Evolutionary conservation across 2,888 invertebrate genomes (phyloP).

Genomic region (Macaria liturata): DNA sequence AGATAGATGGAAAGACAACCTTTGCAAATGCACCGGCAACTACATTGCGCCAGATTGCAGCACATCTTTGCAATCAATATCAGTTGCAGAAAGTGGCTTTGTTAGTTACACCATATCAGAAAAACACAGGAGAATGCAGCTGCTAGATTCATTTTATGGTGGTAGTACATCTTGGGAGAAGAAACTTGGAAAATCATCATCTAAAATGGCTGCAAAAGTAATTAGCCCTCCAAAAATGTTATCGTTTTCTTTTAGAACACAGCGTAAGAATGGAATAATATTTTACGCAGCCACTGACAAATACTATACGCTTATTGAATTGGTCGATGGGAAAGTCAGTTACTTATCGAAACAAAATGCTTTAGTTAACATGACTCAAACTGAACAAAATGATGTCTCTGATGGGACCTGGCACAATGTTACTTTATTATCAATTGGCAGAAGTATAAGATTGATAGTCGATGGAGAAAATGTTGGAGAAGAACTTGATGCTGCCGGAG

Average conservation of each 20-base stretch:
- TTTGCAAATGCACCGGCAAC: constrained; percentile 87
- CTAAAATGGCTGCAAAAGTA: constrained; percentile 59
- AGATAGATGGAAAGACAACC: constrained; percentile 92
- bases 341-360: constrained; percentile 92
- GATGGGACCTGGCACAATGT: constrained; percentile 96
- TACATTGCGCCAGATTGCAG: constrained; percentile 91
- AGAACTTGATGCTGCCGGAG: constrained; percentile 92
- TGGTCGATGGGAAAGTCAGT: constrained; percentile 88
- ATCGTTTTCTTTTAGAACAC: constrained; percentile 92
- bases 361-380: constrained; percentile 92
- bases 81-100: constrained; percentile 89
- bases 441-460: constrained; percentile 88
- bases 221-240: constrained; percentile 87
- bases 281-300: constrained; percentile 94
- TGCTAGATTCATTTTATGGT: constrained; percentile 90
- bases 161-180: constrained; percentile 88
- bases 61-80: constrained; percentile 90
- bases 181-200: constrained; percentile 50
- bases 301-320: constrained; percentile 92
- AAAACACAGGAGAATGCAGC: constrained; percentile 93
- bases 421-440: constrained; percentile 87
- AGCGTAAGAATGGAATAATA: constrained; percentile 90
- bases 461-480: constrained; percentile 90
- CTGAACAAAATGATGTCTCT: constrained; percentile 83
- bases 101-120: constrained; percentile 91